Evolutionary conservation across 2,797 vertebrate species (phyloP), one percentile per base, ranked within the genome.

Genomic region (Leucoraja ocellata): DNA sequence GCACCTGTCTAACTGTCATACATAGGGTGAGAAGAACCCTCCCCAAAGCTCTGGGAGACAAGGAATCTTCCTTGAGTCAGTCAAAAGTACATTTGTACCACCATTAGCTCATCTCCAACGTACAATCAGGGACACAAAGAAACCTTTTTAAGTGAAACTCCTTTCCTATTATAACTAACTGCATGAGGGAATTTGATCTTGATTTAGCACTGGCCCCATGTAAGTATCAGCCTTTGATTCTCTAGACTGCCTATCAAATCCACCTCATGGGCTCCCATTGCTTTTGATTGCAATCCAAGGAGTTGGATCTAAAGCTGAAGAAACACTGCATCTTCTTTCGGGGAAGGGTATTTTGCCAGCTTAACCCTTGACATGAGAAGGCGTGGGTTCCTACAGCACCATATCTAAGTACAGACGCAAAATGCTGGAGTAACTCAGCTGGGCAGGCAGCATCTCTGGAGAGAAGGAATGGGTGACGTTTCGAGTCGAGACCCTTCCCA

Each of bases 81-180:
- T 88, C 32, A 88, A 88, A 88, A 68, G n/a, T 68, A 88, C 61
- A 88, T 36, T 63, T 68, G 61, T 88, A 23, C n/a, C 9, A 18
- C n/a, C 84, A 68, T 65, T 88, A 88, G 28, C 84, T 61, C 10
- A 88, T 88, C 84, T 88, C 63, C 63, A 68, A 61, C 65, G 68
- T 88, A 88, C 63, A 88, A 88, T 68, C 84, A 88, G 84, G n/a
- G 63, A 88, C n/a, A 88, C 84, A n/a, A 68, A 68, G 46, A 88
- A 36, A 9, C 14, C 84, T n/a, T 88, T 88, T 88, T 65, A 88
- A 68, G 61, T 88, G 84, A 88, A 88, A 36, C 61, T 88, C 21
- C 63, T 88, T 88, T 88, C 84, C n/a, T 63, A 88, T 88, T 68
- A 88, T 88, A 61, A 88, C n/a, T n/a, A n/a, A n/a, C 84, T 68